Evolutionary conservation across 2,797 vertebrate species (phyloP), one percentile per base, ranked within the genome.

Genomic region (Bothrops alternatus): DNA sequence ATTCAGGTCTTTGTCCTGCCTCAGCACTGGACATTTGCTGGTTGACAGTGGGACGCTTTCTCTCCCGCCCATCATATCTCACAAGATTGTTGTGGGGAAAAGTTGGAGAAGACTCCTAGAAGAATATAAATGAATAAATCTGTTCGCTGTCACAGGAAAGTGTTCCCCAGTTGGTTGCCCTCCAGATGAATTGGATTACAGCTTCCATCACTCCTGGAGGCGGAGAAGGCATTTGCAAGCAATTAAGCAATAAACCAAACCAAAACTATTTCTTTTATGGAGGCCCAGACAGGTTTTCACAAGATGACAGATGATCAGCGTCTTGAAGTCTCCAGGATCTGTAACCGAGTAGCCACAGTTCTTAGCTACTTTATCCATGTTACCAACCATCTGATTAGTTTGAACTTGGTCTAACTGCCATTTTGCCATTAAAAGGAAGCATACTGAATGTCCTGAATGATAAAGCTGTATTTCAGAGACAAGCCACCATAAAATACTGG

Each of bases 251-350:
- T 58, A 32, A 88, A 57, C 86, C 57, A 88, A 58, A 88, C 56
- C 57, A 58, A 87, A 58, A 58, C 57, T 37, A 37, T 61, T 13
- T 87, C 32, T 85, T 87, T 91, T 50, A 69, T 87, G 53, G n/a
- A 91, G 61, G n/a, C 23, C 18, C 7, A 26, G 18, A 13, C 18
- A 91, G 26, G 47, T 42, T 50, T 56, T 88, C 69, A 50, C 56
- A 92, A 88, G 16, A 65, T 37, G 10, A 47, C 94, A 10, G 1
- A 5, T 55, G 90, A 57, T 92, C 65, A 91, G 23, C 47, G 3
- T 95, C 93, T 94, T 93, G 55, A 85, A 55, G 25, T 86, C 57
- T 86, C 20, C n/a, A 37, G 14, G 11, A 28, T 69, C 20, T 93
- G 78, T 16, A 23, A 16, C 37, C 69, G 42, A n/a, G 69, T 18